These are phyloP conservation scores for Syngnathus rostellatus DNA, from an alignment of 2,797 vertebrate genomes.

Conservation along the genomic window DNA sequence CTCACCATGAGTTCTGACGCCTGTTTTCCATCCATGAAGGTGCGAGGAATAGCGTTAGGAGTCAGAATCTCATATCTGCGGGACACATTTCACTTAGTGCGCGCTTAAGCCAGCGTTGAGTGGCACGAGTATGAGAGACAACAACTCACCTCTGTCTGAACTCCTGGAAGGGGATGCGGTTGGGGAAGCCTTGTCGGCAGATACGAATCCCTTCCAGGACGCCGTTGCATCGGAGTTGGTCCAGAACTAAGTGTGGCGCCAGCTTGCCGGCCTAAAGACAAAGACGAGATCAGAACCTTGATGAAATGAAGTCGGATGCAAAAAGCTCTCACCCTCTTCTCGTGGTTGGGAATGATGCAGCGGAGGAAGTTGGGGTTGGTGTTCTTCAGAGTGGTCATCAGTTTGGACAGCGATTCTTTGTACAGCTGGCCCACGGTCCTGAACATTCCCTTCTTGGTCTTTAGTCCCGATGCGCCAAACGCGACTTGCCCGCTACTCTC, in stretches of 20 bases:
- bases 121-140: background rate
- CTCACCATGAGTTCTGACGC: constrained; percentile 83
- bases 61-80: constrained; percentile 79
- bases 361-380: constrained; percentile 91
- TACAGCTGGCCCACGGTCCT: constrained; percentile 88
- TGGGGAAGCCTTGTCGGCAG: constrained; percentile 89
- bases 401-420: constrained; percentile 85
- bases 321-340: constrained; percentile 75
- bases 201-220: constrained; percentile 90
- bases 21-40: constrained; percentile 88
- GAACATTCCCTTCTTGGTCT: constrained; percentile 89
- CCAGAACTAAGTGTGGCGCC: constrained; percentile 78
- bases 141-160: constrained; percentile 80
- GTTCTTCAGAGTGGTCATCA: constrained; percentile 88
- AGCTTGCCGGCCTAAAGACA: constrained; percentile 73
- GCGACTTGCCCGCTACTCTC: constrained; percentile 72
- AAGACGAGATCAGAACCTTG: background rate
- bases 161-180: constrained; percentile 89
- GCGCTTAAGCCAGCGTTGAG: background rate
- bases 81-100: constrained; percentile 1
- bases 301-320: no score
- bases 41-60: constrained; percentile 80
- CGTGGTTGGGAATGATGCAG: constrained; percentile 89
- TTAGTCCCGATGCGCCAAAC: constrained; percentile 74
- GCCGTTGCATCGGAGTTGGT: constrained; percentile 85